Conservation (phyloP, 1,140 invertebrate species). For the Mercenaria mercenaria region DNA sequence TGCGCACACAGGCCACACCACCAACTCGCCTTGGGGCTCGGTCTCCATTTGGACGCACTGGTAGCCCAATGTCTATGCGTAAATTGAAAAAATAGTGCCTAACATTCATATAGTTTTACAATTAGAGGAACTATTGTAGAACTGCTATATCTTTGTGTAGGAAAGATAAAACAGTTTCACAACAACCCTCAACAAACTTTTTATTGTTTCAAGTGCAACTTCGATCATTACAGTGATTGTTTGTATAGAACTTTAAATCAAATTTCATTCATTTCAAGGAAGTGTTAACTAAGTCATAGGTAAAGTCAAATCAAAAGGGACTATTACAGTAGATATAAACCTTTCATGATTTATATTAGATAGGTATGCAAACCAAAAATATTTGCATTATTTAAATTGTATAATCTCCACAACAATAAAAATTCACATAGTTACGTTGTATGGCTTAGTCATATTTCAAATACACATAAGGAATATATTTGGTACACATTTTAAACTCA, state of each 20-base stretch:
- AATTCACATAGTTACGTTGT: no score
- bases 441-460: no score
- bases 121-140: background rate
- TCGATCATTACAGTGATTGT: background rate
- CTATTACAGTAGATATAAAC: background rate
- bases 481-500: background rate
- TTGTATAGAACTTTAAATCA: background rate
- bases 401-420: no score
- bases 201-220: background rate
- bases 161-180: background rate
- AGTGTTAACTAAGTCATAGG: constrained; percentile 24
- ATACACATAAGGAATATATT: no score
- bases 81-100: constrained; percentile 59
- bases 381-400: no score
- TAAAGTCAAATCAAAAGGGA: background rate
- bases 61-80: constrained; percentile 48
- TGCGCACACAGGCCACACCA: constrained; percentile 77
- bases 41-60: constrained; percentile 14
- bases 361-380: background rate
- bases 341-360: background rate
- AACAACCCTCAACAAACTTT: background rate
- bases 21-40: constrained; percentile 72
- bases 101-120: background rate
- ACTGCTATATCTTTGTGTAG: background rate
- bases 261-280: background rate